Conservation (phyloP, 2,113 vertebrate species). For the Engraulis encrasicolus region DNA sequence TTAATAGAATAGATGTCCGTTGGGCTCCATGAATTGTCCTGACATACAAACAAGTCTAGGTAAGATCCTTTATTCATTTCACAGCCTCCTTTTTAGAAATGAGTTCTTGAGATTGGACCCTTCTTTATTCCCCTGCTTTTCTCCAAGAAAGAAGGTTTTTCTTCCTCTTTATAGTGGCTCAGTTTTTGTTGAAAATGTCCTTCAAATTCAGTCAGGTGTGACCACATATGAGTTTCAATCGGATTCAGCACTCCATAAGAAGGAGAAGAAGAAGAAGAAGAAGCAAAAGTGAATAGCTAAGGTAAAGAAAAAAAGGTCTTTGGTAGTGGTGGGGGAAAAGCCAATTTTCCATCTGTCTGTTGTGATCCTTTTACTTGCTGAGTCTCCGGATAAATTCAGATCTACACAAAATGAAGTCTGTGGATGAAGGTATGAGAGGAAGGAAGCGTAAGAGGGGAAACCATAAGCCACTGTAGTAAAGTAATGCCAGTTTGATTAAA, state of each 20-base stretch:
- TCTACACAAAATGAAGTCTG: slow-evolving; percentile 67
- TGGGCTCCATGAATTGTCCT: no score
- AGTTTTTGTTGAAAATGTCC: neutral
- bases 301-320: slow-evolving; percentile 62
- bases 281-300: slow-evolving; percentile 62
- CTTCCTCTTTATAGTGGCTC: neutral
- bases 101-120: neutral
- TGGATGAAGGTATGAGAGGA: slow-evolving; percentile 64
- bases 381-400: slow-evolving; percentile 63
- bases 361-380: slow-evolving; percentile 73
- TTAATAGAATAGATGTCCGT: no score
- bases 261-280: no score
- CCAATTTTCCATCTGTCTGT: slow-evolving; percentile 52
- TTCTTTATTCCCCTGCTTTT: no score
- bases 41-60: no score
- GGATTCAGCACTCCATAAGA: slow-evolving; percentile 41
- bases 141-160: neutral
- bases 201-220: slow-evolving; percentile 16
- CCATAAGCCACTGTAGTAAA: slow-evolving; percentile 66
- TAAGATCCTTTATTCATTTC: neutral
- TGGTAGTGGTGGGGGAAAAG: no score
- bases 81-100: neutral
- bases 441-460: slow-evolving; percentile 71
- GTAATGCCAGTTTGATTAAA: slow-evolving; percentile 77
- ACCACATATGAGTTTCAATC: slow-evolving; percentile 15